Evolutionary conservation across 1,140 invertebrate genomes (phyloP), one percentile per base, ranked within the genome.

Genomic region (Anastatus disparis): DNA sequence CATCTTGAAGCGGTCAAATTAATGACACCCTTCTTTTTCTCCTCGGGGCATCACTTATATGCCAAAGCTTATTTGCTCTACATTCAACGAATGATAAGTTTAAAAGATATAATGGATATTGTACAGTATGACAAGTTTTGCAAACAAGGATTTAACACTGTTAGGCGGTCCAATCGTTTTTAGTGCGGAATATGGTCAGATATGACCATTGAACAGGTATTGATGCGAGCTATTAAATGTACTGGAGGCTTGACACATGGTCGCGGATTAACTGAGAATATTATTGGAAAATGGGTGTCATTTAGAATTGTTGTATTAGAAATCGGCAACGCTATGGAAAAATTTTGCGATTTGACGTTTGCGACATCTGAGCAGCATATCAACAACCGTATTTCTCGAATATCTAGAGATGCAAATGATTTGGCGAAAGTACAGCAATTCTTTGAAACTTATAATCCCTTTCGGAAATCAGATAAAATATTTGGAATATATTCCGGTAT

Each of bases 51-150:
- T 73, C 82, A 82, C 69, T 62, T 80, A 22, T 87, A 87, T 76
- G 80, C 84, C 7, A 88, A 87, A 80, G 84, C 81, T 62, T 74
- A 74, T 40, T 79, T 82, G 38, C 56, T 86, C 17, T 87, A 87
- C 75, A 61, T 87, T 12, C 82, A 86, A 79, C 73, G 85, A 75
- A 86, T 85, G 82, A 15, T 73, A 56, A 66, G 79, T 53, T 66
- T 81, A 22, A 56, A 58, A 77, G 55, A 71, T 71, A 81, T 66
- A 64, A 76, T 81, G 59, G 76, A 64, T 55, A 76, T 50, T 38
- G 29, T 66, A 53, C 79, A 84, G 71, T 76, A 77, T 72, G 38
- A 76, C 9, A 78, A 76, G 62, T 81, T 82, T 73, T 71, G 66
- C 13, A 70, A 63, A 27, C 22, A 72, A 64, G 69, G 70, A 12